Conservation (phyloP, 2,888 invertebrate species). For the Parnassius apollo region DNA sequence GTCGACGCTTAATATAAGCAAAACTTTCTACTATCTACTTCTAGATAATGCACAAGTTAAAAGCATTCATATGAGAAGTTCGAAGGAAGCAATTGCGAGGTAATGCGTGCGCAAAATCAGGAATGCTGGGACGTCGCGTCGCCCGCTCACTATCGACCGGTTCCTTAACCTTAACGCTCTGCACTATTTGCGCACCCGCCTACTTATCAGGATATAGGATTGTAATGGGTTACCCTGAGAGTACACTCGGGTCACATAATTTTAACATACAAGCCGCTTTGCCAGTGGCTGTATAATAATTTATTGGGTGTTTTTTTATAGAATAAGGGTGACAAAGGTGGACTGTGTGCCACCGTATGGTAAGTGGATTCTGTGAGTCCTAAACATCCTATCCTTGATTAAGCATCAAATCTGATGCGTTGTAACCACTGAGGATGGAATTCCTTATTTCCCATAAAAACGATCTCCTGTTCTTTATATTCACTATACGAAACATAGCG, state of each 20-base stretch:
- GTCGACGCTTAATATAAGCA: too few species aligned
- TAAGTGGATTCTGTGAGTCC: too few species aligned
- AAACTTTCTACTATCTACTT: too few species aligned
- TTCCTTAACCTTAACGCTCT: slow-evolving; percentile 48
- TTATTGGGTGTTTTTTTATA: slow-evolving; percentile 1
- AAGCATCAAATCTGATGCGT: too few species aligned
- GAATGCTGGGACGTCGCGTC: slow-evolving; percentile 70
- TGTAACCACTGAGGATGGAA: too few species aligned
- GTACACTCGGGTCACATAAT: slow-evolving; percentile 17
- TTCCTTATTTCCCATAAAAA: too few species aligned
- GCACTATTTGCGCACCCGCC: slow-evolving; percentile 40
- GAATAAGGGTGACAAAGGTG: too few species aligned
- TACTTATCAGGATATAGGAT: slow-evolving; percentile 26
- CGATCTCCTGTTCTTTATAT: too few species aligned
- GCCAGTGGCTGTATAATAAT: slow-evolving; percentile 15
- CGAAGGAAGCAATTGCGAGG: slow-evolving; percentile 19
- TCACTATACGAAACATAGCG: too few species aligned
- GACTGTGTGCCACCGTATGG: too few species aligned
- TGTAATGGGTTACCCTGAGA: slow-evolving; percentile 14
- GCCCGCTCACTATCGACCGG: slow-evolving; percentile 63
- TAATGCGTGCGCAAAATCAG: slow-evolving; percentile 52
- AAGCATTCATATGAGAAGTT: slow-evolving; percentile 20
- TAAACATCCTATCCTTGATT: too few species aligned
- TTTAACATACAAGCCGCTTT: slow-evolving; percentile 13
- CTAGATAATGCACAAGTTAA: neutral